Conservation (phyloP, 2,797 vertebrate genomes). For the Channallabes apus region DNA sequence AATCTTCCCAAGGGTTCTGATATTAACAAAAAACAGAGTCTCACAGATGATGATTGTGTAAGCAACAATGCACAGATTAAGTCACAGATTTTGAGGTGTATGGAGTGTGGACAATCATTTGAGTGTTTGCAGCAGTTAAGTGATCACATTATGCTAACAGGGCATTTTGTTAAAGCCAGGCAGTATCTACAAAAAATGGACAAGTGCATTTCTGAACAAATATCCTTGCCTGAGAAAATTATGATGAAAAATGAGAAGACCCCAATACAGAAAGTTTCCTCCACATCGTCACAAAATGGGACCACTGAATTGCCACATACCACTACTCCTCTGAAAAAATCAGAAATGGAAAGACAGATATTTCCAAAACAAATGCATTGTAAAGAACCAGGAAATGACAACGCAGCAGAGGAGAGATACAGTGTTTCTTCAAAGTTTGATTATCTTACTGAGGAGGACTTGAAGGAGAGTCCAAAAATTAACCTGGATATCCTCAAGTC, state of each 20-base stretch:
- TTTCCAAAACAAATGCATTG: conserved; percentile 75
- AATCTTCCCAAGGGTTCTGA: conserved; percentile 82
- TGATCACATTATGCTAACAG: conserved; percentile 96
- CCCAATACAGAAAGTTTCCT: conserved; percentile 87
- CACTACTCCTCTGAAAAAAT: conserved; percentile 76
- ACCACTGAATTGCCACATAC: conserved; percentile 66
- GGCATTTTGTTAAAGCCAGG: conserved; percentile 93
- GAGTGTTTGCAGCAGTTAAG: conserved; percentile 95
- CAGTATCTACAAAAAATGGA: conserved; percentile 36
- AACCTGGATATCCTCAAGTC: conserved; percentile 97
- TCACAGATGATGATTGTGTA: conserved; percentile 84
- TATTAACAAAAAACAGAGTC: conserved; percentile 82
- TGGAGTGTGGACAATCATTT: conserved; percentile 94
- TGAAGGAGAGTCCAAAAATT: conserved; percentile 93
- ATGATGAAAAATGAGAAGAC: conserved; percentile 84
- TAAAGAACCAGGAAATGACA: conserved; percentile 65
- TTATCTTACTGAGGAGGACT: conserved; percentile 94
- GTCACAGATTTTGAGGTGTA: conserved; percentile 94
- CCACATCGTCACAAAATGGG: conserved; percentile 84
- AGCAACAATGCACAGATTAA: conserved; percentile 92
- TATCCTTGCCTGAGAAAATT: conserved; percentile 64
- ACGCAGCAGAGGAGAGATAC: conserved; percentile 85
- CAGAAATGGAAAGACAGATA: conserved; percentile 85
- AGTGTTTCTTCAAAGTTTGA: conserved; percentile 88
- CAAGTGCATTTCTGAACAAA: conserved; percentile 65